Evolutionary conservation across 2,888 invertebrate genomes (phyloP), one percentile per base, ranked within the genome.

Genomic region (Zygothrica quintamaculata): DNA sequence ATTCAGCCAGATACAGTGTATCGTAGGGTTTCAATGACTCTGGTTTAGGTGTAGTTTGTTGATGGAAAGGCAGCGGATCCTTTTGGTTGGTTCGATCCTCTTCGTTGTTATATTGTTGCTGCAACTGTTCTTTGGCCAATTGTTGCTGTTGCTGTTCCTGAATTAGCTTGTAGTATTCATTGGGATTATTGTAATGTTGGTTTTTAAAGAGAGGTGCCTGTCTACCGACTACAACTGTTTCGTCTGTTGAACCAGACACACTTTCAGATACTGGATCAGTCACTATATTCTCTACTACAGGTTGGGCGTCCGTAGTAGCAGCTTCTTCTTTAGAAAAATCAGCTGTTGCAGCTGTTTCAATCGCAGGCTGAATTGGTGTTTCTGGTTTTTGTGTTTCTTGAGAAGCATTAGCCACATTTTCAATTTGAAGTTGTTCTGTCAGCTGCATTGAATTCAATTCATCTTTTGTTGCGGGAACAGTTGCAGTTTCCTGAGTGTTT

Each of bases 161-260:
- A 53, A 84, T 33, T 7, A 74, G 26, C 11, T 69, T 82, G 25
- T 78, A 72, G 37, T 66, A 75, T 12, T 79, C 71, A 43, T 79
- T 80, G 6, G 81, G 84, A 43, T 78, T 43, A 8, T 56, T 37
- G 25, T 65, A 60, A 36, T 74, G 58, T 11, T 65, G 51, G 25
- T 81, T 66, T 4, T 71, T 66, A 3, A 85, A 79, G 4, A 81
- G 55, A 1, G 76, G 65, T 16, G 85, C 69, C 46, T 82, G 44
- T 15, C 37, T 67, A n/a, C 55, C 13, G 0, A 67, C 31, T n/a
- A 16, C 13, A 6, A 29, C 7, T 3, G 42, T 1, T 12, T 58
- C 50, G 5, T 12, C 39, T 8, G 43, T 31, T 5, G 52, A 6
- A 33, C 46, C 53, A 6, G n/a, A n/a, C n/a, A n/a, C n/a, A n/a